A percentile compares a stretch with the other conserved stretches of the same genome.
phyloP scores from a whole-genome alignment of 2,797 vertebrate species.

The Sebastes minor region DNA sequence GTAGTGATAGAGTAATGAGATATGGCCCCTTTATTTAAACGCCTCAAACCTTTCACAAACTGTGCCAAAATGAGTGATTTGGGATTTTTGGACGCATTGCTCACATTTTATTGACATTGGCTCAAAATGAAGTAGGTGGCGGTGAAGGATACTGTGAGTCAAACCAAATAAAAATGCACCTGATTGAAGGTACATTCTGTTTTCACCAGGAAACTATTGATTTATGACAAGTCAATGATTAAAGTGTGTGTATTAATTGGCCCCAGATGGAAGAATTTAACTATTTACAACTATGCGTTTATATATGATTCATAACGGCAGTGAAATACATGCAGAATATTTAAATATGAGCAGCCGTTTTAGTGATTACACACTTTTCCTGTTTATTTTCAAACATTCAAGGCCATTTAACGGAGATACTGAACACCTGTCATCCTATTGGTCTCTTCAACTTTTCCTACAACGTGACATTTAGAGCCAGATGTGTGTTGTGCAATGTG shows the following conservation, averaged over 20 bases:
- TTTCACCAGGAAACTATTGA: background rate
- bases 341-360: background rate
- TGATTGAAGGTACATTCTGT: background rate
- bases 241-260: background rate
- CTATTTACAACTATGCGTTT: no score
- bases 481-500: slow-evolving; percentile 61
- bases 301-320: background rate
- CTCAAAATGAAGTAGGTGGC: background rate
- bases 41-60: background rate
- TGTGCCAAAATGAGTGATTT: background rate
- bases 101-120: background rate
- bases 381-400: background rate
- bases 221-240: background rate
- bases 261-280: background rate
- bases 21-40: background rate
- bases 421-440: slow-evolving; percentile 36
- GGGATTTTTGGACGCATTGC: background rate
- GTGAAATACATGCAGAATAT: background rate
- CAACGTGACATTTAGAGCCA: slow-evolving; percentile 60
- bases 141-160: background rate
- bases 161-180: background rate
- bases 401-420: background rate
- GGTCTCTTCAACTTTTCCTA: slow-evolving; percentile 2
- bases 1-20: background rate
- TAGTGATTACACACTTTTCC: background rate